Percentiles rank a stretch among this genome's conserved stretches.
Evolutionary conservation across 2,113 vertebrate genomes (phyloP).

Genomic region (Crotalus horridus): DNA sequence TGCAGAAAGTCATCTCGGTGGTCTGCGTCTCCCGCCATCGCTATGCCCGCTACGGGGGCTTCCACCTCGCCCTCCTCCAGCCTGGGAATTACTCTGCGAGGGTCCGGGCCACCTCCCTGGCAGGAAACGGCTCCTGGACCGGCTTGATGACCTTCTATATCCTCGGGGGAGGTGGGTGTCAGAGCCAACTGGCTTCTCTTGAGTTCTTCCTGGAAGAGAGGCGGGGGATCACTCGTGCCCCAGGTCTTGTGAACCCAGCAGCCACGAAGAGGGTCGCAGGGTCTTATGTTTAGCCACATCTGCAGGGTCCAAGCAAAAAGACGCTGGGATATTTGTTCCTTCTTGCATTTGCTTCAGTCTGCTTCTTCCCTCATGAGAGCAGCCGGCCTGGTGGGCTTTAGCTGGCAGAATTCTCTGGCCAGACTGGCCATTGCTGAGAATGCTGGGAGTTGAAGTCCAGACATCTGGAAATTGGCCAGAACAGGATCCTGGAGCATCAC

Average conservation of each 20-base stretch:
- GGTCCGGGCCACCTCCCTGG: conserved; percentile 74
- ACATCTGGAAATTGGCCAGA: neutral
- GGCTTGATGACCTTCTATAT: conserved; percentile 73
- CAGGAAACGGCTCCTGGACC: conserved; percentile 78
- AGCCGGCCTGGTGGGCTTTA: neutral
- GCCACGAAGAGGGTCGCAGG: too few relatives aligned
- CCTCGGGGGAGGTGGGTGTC: conserved; percentile 64
- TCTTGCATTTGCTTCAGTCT: neutral
- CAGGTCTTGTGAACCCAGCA: too few relatives aligned
- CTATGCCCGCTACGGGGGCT: conserved; percentile 70
- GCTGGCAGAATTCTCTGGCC: neutral
- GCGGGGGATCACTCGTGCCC: neutral
- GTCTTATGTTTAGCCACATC: neutral
- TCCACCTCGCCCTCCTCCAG: conserved; percentile 70
- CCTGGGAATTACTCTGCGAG: conserved; percentile 76
- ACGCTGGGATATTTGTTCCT: neutral
- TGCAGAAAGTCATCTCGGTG: conserved; percentile 69
- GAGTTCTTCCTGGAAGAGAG: neutral
- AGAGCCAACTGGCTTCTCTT: neutral
- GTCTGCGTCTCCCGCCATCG: conserved; percentile 75
- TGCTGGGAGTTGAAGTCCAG: neutral
- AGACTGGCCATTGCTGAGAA: neutral
- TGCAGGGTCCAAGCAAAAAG: neutral
- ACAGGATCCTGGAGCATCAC: neutral
- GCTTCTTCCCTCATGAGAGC: neutral